Evolutionary conservation across 1,140 invertebrate species (phyloP).

Genomic region (Nephotettix cincticeps): DNA sequence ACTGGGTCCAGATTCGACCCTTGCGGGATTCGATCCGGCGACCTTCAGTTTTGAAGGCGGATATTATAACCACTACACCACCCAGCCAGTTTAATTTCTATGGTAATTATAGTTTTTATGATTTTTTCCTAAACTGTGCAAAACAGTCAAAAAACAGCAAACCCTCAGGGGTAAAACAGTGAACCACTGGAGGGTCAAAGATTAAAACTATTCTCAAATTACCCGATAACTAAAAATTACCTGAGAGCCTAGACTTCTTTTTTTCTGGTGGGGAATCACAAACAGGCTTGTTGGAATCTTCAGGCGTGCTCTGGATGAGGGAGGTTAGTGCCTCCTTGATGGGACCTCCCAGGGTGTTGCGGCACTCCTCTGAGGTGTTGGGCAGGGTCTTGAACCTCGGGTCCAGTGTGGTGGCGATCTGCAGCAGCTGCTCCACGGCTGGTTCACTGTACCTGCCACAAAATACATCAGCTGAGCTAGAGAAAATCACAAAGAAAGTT

Average conservation of each 20-base stretch:
- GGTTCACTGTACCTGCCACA: constrained; percentile 47
- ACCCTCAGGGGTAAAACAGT: too few species aligned
- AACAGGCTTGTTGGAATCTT: constrained; percentile 28
- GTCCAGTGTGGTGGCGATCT: constrained; percentile 54
- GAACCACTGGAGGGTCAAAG: too few species aligned
- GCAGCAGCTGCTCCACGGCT: constrained; percentile 49
- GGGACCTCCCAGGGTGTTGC: constrained; percentile 45
- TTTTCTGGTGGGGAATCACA: constrained; percentile 26
- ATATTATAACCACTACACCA: too few species aligned
- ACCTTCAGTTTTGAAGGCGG: too few species aligned
- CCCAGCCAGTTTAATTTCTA: not conserved
- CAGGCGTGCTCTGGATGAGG: constrained; percentile 41
- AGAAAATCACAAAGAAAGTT: not conserved
- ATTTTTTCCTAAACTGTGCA: too few species aligned
- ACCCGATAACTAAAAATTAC: constrained; percentile 10
- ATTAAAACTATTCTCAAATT: not conserved
- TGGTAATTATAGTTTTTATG: not conserved
- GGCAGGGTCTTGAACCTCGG: constrained; percentile 55
- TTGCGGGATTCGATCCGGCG: too few species aligned
- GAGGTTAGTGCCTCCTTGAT: constrained; percentile 51
- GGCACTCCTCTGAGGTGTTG: constrained; percentile 52
- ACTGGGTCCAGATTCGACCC: not conserved
- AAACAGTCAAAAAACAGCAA: too few species aligned
- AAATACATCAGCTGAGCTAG: not conserved
- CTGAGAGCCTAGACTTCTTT: constrained; percentile 31